Percentiles rank a stretch among this genome's conserved stretches.
These are phyloP conservation scores for Heliconius cydno DNA, from an alignment of 2,888 invertebrate genomes.

Conservation along the genomic window DNA sequence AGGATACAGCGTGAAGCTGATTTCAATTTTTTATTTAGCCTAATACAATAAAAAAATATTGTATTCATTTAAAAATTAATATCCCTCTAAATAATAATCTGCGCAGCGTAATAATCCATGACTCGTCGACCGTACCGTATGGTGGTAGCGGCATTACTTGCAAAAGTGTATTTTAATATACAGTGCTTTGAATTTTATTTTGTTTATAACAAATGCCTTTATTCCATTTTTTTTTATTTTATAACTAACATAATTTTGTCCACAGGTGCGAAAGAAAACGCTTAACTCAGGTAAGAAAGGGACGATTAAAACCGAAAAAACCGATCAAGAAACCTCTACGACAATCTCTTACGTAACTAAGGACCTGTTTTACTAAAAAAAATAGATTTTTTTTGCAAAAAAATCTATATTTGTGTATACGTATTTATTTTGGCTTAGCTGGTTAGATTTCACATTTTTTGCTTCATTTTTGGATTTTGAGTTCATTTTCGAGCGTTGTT, in stretches of 20 bases:
- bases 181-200: neutral
- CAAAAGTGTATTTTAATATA: neutral
- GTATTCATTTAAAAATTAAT: too few species aligned
- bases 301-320: slow-evolving; percentile 54
- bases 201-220: too few species aligned
- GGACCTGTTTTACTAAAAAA: neutral
- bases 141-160: too few species aligned
- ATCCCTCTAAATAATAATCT: too few species aligned
- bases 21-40: too few species aligned
- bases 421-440: neutral
- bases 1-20: too few species aligned
- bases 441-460: neutral
- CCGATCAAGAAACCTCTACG: slow-evolving; percentile 47
- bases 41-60: too few species aligned
- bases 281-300: slow-evolving; percentile 74
- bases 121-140: too few species aligned
- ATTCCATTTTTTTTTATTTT: neutral
- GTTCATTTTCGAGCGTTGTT: neutral
- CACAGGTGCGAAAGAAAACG: slow-evolving; percentile 74
- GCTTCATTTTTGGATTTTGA: neutral
- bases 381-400: neutral
- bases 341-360: slow-evolving; percentile 24
- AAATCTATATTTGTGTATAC: neutral
- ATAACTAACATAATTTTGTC: slow-evolving; percentile 41
- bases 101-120: too few species aligned